Evolutionary conservation across 2,797 vertebrate genomes (phyloP), one percentile per base, ranked within the genome.

Genomic region (Lindbergichthys nudifrons): DNA sequence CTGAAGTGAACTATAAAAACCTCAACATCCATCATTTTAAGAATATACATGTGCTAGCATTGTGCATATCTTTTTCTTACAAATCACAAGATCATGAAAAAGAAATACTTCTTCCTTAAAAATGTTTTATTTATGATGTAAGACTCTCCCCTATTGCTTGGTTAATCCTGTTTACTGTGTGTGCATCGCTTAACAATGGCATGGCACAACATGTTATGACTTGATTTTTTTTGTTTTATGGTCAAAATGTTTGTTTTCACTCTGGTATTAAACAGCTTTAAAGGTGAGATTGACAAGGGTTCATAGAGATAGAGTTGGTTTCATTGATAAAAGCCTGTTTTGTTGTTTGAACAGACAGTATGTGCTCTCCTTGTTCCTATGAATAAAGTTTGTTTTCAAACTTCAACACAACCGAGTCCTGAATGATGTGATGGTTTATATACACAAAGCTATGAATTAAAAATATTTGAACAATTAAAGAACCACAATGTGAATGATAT

Each of bases 321-420:
- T 70, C n/a, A 68, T 39, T 50, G 45, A 68, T 56, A 71, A 47
- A 75, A 36, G 60, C 50, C 52, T 61, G 39, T 58, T 70, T 32
- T 79, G 13, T 65, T 78, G 53, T 66, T 82, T 75, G 19, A 82
- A 82, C 26, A 67, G 61, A 46, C 5, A 32, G 26, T 58, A 21
- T 65, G 71, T 77, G 62, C 42, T 80, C 32, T 82, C 30, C 50
- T 75, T 66, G 64, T 80, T 78, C 47, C 53, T 86, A 61, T 78
- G n/a, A 90, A 80, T 88, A 91, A 87, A 89, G 63, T 80, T 82
- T 80, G 73, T 86, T 86, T 87, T 62, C 52, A 62, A 77, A 83
- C 54, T 71, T 71, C 19, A 57, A 56, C 45, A 42, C 15, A 70
- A 65, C 26, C 21, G 58, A 45, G 51, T 70, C 77, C 56, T 73